Evolutionary conservation across 2,113 vertebrate genomes (phyloP), one percentile per base, ranked within the genome.

Genomic region (Channa maculata): DNA sequence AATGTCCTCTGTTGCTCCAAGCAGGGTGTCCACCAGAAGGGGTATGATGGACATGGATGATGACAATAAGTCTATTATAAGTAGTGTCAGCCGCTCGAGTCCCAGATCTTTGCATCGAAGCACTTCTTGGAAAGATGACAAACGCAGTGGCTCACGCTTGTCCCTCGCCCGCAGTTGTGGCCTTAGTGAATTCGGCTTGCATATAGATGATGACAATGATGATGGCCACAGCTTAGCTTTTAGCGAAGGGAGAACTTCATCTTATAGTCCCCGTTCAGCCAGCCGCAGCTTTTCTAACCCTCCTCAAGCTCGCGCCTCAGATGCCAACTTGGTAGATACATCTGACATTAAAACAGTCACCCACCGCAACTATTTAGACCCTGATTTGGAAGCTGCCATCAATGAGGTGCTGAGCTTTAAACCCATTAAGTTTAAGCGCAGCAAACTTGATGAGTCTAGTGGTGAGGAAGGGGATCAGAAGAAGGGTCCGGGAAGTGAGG

Each of bases 371-470:
- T 99, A 97, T 92, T 91, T 99, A 37, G 98, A 99, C 89, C 97
- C 98, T 0, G 96, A 97, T 66, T 91, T 99, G 72, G 98, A 99
- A 85, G 96, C 97, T 0, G 97, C 98, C 44, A 99, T 99, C 91
- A 96, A 95, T 0, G 98, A 99, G 87, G 98, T 99, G 57, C 88
- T 99, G 75, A 98, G 94, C 91, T 99, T 98, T 91, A 97, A 96
- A 80, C 96, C 96, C 6, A 92, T 91, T 59, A 89, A 94, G 41
- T 95, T 95, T 74, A 95, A 96, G 85, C 94, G 95, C 74, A 96
- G 95, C 81, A 96, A 96, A 81, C 92, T 96, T 39, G 95, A 95
- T 1, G 95, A 96, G 54, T 97, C 96, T 0, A 97, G 95, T 1
- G 89, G 70, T 13, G 93, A 94, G 10, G 88, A 91, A 24, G 92